Evolutionary conservation across 64 coral and sea anemone genomes (phyloP).

Genomic region (Actinia equina): DNA sequence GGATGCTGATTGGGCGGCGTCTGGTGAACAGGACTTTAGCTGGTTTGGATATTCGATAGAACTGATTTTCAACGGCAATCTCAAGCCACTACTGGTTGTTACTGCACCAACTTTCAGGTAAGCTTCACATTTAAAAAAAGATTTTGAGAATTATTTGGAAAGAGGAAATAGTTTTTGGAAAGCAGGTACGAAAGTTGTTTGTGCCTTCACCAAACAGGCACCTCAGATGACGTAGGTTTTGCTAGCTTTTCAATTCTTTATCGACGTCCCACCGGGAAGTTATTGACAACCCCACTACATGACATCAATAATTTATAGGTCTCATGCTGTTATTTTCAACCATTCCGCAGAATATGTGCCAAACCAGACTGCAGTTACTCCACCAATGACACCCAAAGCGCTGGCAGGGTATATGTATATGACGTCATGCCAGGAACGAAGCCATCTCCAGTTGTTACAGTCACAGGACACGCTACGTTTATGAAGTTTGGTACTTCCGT

Average conservation of each 20-base stretch:
- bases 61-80: conserved; percentile 16
- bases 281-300: neutral
- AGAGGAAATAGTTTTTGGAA: too few species aligned
- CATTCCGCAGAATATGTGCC: conserved; percentile 69
- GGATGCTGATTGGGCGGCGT: conserved; percentile 57
- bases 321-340: neutral
- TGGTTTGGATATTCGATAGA: conserved; percentile 91
- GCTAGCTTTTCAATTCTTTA: neutral
- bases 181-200: too few species aligned
- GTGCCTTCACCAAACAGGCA: too few species aligned
- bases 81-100: conserved; percentile 49
- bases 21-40: conserved; percentile 88
- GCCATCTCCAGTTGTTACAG: conserved; percentile 32
- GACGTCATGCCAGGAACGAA: neutral
- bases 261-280: neutral
- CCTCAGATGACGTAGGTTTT: too few species aligned
- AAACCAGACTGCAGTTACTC: conserved; percentile 77
- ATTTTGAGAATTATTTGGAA: too few species aligned
- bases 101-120: conserved; percentile 94
- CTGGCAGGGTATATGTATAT: conserved; percentile 80
- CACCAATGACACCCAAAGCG: conserved; percentile 77
- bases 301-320: too few species aligned
- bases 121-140: neutral
- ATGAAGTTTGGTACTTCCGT: conserved; percentile 84
- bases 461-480: conserved; percentile 59